These are phyloP conservation scores for Apamea epomidion DNA, from an alignment of 2,888 invertebrate genomes.

Conservation along the genomic window DNA sequence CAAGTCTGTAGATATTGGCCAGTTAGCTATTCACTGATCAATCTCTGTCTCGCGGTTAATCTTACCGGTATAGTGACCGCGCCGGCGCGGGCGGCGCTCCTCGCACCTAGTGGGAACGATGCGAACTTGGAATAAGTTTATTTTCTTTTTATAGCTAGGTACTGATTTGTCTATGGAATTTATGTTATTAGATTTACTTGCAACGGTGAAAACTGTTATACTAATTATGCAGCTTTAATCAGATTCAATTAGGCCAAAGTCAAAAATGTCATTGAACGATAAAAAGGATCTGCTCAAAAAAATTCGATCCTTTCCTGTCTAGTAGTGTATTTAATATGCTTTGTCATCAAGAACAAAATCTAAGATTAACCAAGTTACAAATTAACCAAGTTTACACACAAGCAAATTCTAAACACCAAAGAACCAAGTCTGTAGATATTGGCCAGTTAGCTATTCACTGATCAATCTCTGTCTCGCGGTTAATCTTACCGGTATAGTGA, in stretches of 20 bases:
- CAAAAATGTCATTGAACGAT: background rate
- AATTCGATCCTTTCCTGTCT: no score
- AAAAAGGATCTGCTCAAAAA: background rate
- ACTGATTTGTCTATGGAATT: constrained; percentile 1
- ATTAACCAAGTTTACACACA: background rate
- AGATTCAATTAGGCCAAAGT: background rate
- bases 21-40: constrained; percentile 19
- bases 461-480: constrained; percentile 29
- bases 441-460: constrained; percentile 13
- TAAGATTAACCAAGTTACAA: no score
- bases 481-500: constrained; percentile 15
- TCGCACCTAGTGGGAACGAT: constrained; percentile 31
- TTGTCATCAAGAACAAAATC: background rate
- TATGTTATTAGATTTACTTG: background rate
- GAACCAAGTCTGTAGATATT: constrained; percentile 9
- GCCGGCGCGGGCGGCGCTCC: no score
- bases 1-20: constrained; percentile 14
- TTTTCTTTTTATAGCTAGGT: constrained; percentile 30
- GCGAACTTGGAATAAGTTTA: constrained; percentile 29
- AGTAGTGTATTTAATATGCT: background rate
- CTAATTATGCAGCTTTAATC: background rate
- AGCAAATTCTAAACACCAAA: background rate
- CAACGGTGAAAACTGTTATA: background rate
- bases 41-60: constrained; percentile 36
- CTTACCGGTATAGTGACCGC: no score